phyloP scores from a whole-genome alignment of 2,888 invertebrate genomes.

The Mythimna pallens region DNA sequence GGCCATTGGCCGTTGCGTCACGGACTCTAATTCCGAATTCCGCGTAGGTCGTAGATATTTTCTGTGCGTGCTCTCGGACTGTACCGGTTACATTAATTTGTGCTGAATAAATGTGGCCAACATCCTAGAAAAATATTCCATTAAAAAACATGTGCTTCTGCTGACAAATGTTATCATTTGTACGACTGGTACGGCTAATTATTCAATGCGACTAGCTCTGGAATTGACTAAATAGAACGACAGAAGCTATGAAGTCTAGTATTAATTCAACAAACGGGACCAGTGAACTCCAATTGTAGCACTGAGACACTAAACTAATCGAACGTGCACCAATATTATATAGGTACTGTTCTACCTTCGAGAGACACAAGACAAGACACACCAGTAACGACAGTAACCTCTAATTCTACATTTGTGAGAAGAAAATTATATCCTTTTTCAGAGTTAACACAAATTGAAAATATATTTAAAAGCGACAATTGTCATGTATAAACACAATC shows the following conservation, averaged over 20 bases:
- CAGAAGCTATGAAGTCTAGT: constrained; percentile 27
- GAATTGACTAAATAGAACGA: constrained; percentile 35
- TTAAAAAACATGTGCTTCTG: constrained; percentile 55
- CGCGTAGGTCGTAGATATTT: constrained; percentile 60
- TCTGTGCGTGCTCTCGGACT: constrained; percentile 56
- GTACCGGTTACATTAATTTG: constrained; percentile 50
- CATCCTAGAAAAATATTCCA: constrained; percentile 47
- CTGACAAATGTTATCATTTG: constrained; percentile 23
- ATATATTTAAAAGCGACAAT: constrained; percentile 11
- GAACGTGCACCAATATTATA: constrained; percentile 39
- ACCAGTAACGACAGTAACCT: background rate
- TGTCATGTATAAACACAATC: constrained; percentile 39
- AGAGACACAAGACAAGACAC: constrained; percentile 7
- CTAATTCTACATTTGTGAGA: constrained; percentile 6
- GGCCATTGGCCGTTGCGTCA: constrained; percentile 33
- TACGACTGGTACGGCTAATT: background rate
- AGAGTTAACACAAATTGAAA: background rate
- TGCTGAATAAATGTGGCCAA: constrained; percentile 50
- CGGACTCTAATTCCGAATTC: constrained; percentile 57
- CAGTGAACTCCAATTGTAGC: constrained; percentile 49
- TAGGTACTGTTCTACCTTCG: constrained; percentile 16
- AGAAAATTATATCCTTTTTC: background rate
- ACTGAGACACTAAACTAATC: constrained; percentile 51
- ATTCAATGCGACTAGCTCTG: background rate
- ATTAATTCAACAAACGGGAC: constrained; percentile 56